Base-by-base conservation (phyloP, 92 coral and sea anemone genomes). In the Chrysogorgia sp. region DNA sequence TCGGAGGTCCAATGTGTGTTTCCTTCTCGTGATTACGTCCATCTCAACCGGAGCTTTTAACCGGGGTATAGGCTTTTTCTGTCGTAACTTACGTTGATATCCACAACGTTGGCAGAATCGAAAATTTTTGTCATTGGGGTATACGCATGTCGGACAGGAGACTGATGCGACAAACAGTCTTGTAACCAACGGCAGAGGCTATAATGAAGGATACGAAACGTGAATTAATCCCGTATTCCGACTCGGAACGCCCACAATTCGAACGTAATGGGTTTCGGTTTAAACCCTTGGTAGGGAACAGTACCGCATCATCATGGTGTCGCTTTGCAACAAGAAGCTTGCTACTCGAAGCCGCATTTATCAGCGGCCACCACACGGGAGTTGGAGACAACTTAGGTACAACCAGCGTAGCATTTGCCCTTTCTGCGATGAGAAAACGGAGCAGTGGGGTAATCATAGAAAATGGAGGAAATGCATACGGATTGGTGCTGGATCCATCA, bases 361-460 rank as follows among this genome's bases (percentile, higher is more conserved):
- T 64, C 7, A 68, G 34, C 6, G 84, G 84, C 84, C 84, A 80
- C 84, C 84, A 80, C 0, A 53, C 23, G 5, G 79, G 84, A 22
- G 61, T 19, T 28, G n/a, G n/a, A n/a, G n/a, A n/a, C n/a, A n/a
- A n/a, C n/a, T n/a, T n/a, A n/a, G n/a, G n/a, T n/a, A n/a, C n/a
- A n/a, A n/a, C n/a, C n/a, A n/a, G n/a, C n/a, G n/a, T n/a, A n/a
- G n/a, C n/a, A n/a, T n/a, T n/a, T n/a, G n/a, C n/a, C n/a, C n/a
- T n/a, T n/a, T n/a, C n/a, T n/a, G n/a, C n/a, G n/a, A n/a, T n/a
- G n/a, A n/a, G n/a, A n/a, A n/a, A n/a, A n/a, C n/a, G n/a, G n/a
- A n/a, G n/a, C n/a, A n/a, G n/a, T n/a, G n/a, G n/a, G n/a, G n/a
- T n/a, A n/a, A n/a, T n/a, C n/a, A n/a, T n/a, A n/a, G n/a, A n/a